Conservation (phyloP, 2,797 vertebrate species). For the Pitangus sulphuratus region DNA sequence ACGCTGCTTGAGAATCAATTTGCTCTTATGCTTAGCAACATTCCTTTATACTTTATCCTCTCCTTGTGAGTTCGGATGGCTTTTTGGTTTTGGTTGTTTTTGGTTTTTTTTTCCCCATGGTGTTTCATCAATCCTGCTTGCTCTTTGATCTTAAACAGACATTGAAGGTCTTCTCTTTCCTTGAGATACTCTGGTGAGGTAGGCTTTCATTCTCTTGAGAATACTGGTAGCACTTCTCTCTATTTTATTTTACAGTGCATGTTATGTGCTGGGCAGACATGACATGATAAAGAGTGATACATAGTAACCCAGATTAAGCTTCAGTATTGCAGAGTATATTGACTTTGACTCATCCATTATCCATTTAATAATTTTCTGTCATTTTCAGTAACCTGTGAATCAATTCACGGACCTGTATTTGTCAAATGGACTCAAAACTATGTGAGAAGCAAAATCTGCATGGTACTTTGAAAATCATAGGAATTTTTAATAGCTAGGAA, state of each 20-base stretch:
- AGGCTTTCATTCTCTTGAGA: background rate
- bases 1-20: background rate
- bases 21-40: background rate
- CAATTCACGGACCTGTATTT: background rate
- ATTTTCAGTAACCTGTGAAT: background rate
- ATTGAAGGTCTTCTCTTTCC: background rate
- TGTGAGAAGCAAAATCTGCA: background rate
- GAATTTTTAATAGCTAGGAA: background rate
- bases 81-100: background rate
- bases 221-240: background rate
- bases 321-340: background rate
- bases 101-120: fast-evolving
- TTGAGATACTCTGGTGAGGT: background rate
- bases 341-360: background rate
- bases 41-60: background rate
- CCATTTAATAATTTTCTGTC: background rate
- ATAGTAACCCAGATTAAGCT: background rate
- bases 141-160: background rate
- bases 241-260: background rate
- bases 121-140: background rate
- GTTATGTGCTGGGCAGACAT: background rate
- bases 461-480: background rate
- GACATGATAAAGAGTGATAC: background rate
- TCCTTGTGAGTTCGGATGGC: background rate
- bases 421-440: background rate